Base-by-base conservation (phyloP, 2,113 vertebrate genomes). In the Cervus canadensis region DNA sequence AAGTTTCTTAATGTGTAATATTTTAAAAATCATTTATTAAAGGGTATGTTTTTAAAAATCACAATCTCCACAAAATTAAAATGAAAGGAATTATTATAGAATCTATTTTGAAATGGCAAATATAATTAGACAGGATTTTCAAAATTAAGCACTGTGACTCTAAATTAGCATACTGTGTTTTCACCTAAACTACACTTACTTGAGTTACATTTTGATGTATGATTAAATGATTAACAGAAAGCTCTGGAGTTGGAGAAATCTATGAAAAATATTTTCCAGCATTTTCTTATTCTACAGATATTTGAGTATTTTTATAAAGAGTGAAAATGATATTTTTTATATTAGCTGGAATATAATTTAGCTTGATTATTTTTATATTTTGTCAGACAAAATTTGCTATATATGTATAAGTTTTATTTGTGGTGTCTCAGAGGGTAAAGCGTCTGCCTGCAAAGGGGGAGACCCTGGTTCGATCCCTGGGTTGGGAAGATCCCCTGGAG, bases 361-460 rank as follows among this genome's bases (percentile, higher is more conserved):
- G 16, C 88, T 84, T 92, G 64, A 36, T 86, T 40, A 74, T 74
- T 48, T 88, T 89, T 97, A 26, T 84, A 59, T 97, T 94, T 97
- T 97, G 84, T 87, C 48, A 92, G 48, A 50, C 30, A 91, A n/a
- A 91, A 83, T 71, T 96, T 95, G 15, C 23, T n/a, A 7, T 96
- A 28, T 96, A 78, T 87, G 25, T 60, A 3, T 95, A 95, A 96
- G 45, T 91, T 50, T 50, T 50, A 50, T 50, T 50, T 50, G 48
- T 50, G 48, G 48, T 50, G 48, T 50, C 48, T 50, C 48, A 50
- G 12, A 50, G 48, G 48, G 48, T 50, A 50, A 50, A 14, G 48
- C 48, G 12, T 50, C 48, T 50, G 48, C 48, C 48, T 50, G 13
- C 13, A 50, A 50, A 13, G 13, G 12, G 48, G 48, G 48, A 50